Conservation (phyloP, 2,113 vertebrate genomes). For the Cochlearius cochlearius region DNA sequence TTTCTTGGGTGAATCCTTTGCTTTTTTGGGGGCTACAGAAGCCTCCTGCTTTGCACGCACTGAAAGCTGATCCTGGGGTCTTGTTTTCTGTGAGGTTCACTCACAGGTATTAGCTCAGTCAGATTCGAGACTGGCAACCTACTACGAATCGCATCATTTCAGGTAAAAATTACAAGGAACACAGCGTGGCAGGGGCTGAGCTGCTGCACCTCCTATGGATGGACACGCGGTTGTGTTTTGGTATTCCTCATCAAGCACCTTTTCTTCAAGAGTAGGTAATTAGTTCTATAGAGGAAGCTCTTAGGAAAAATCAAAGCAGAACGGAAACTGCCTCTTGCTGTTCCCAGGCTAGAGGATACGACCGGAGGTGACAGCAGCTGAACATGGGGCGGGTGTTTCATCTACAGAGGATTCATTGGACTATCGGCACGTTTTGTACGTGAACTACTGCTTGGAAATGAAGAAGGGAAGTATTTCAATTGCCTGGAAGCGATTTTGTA, state of each 20-base stretch:
- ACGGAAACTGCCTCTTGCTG: background rate
- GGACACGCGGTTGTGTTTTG: fast-evolving
- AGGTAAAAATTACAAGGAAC: background rate
- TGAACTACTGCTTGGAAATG: background rate
- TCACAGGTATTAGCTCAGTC: background rate
- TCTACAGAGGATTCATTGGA: background rate
- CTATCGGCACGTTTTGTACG: background rate
- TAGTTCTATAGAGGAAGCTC: background rate
- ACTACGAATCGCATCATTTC: too few relatives aligned
- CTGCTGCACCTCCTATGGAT: background rate
- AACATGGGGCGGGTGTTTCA: background rate
- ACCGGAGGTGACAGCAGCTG: background rate
- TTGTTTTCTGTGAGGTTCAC: background rate
- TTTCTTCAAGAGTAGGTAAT: background rate
- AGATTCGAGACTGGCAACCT: background rate
- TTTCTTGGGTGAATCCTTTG: background rate
- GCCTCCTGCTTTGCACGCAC: background rate
- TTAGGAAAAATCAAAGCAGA: background rate
- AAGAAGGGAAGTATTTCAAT: background rate
- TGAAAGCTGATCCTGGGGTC: fast-evolving
- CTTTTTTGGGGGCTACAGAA: background rate
- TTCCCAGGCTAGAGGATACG: background rate
- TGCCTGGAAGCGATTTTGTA: background rate
- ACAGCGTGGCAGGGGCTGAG: background rate
- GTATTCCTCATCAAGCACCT: background rate